A percentile compares a stretch with the other conserved stretches of the same genome.
Conservation (phyloP, 2,888 invertebrate genomes). For the Pharmacophagus antenor region DNA sequence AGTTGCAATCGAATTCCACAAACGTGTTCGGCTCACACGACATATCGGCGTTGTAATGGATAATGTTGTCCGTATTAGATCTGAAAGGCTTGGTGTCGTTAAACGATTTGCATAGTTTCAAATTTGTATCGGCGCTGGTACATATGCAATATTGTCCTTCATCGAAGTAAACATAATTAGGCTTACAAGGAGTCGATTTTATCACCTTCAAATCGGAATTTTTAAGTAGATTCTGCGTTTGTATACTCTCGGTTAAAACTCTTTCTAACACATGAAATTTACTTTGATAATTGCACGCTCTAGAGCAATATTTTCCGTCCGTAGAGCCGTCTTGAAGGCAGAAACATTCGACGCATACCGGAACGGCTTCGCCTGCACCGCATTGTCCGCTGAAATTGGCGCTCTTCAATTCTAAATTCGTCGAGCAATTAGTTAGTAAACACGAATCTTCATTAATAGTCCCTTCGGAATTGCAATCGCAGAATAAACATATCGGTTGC, state of each 20-base stretch:
- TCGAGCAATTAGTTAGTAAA: slow-evolving; percentile 56
- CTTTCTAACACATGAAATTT: slow-evolving; percentile 57
- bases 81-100: slow-evolving; percentile 22
- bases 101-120: slow-evolving; percentile 50
- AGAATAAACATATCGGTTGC: slow-evolving; percentile 58
- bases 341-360: slow-evolving; percentile 63
- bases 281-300: slow-evolving; percentile 51
- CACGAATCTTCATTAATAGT: slow-evolving; percentile 55
- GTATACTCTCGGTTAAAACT: slow-evolving; percentile 45
- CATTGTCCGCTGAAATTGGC: slow-evolving; percentile 45
- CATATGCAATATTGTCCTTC: slow-evolving; percentile 60
- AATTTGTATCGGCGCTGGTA: slow-evolving; percentile 50
- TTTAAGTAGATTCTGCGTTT: slow-evolving; percentile 44
- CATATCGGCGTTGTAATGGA: slow-evolving; percentile 43
- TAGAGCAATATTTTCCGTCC: slow-evolving; percentile 54
- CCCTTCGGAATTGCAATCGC: slow-evolving; percentile 55
- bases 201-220: slow-evolving; percentile 42
- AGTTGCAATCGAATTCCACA: slow-evolving; percentile 67
- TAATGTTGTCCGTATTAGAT: slow-evolving; percentile 32
- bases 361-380: slow-evolving; percentile 57
- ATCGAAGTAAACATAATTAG: slow-evolving; percentile 53
- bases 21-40: slow-evolving; percentile 64
- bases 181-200: slow-evolving; percentile 44
- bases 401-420: slow-evolving; percentile 41
- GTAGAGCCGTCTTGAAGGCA: slow-evolving; percentile 52